A percentile compares a stretch with the other conserved stretches of the same genome.
Evolutionary conservation across 1,140 invertebrate genomes (phyloP).

Genomic region (Ooceraea biroi): DNA sequence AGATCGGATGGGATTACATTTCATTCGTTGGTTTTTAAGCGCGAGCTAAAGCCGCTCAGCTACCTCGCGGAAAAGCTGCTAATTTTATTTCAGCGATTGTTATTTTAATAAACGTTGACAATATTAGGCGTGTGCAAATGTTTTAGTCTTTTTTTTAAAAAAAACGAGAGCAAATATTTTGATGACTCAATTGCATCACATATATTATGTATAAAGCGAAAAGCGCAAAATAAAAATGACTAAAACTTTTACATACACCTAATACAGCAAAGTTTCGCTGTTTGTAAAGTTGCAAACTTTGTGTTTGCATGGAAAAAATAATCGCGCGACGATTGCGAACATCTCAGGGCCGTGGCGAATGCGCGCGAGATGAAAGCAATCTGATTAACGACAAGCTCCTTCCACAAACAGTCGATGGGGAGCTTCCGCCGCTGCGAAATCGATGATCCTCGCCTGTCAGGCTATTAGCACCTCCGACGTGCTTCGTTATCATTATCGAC

Average conservation of each 20-base stretch:
- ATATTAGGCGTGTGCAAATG: no score
- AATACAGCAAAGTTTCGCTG: no score
- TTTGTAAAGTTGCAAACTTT: no score
- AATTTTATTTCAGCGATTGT: not conserved
- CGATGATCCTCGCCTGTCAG: conserved; percentile 75
- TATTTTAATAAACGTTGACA: no score
- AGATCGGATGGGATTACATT: not conserved
- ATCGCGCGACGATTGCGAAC: no score
- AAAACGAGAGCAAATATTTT: no score
- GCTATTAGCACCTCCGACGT: conserved; percentile 71
- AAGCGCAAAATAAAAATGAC: no score
- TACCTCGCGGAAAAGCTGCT: not conserved
- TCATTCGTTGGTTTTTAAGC: not conserved
- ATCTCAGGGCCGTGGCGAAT: conserved; percentile 13
- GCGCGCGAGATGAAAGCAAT: conserved; percentile 48
- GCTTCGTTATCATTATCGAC: conserved; percentile 77
- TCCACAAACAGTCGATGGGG: conserved; percentile 37
- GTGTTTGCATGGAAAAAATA: no score
- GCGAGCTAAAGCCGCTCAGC: not conserved
- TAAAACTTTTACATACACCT: no score
- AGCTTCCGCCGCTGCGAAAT: conserved; percentile 65
- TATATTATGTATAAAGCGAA: no score
- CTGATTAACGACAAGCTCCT: conserved; percentile 50
- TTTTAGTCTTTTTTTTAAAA: no score
- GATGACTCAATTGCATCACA: no score